phyloP scores from a whole-genome alignment of 2,113 vertebrate genomes.

The Pyrgilauda ruficollis region DNA sequence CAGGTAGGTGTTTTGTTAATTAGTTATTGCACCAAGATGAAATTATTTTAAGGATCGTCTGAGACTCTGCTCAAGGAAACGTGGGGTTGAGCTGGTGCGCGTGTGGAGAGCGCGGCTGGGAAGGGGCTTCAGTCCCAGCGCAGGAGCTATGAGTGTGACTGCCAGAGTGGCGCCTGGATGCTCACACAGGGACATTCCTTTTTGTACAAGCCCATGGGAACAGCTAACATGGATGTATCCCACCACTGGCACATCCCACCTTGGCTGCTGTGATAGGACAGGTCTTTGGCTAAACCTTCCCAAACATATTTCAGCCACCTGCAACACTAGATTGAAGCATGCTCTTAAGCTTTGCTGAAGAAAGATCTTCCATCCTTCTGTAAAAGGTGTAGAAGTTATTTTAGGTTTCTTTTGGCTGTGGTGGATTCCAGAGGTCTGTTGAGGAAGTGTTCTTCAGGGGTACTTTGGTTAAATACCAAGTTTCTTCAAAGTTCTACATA shows the following conservation, averaged over 20 bases:
- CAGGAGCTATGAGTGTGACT: accelerated
- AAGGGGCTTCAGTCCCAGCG: neutral
- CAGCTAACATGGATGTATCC: neutral
- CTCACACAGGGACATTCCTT: neutral
- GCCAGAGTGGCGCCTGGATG: neutral
- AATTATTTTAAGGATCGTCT: neutral
- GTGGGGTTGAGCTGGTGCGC: no score
- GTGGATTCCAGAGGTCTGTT: neutral
- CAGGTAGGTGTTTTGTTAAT: neutral
- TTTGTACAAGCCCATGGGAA: neutral
- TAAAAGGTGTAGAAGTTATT: neutral
- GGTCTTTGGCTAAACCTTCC: neutral
- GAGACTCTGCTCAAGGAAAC: neutral
- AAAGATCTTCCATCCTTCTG: neutral
- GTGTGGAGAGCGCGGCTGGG: no score
- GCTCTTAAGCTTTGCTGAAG: neutral
- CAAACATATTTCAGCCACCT: neutral
- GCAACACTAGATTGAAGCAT: neutral
- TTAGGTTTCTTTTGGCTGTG: neutral
- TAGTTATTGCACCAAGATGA: neutral
- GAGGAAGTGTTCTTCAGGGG: neutral
- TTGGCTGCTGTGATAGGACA: neutral
- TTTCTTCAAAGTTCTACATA: neutral
- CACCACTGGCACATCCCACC: neutral
- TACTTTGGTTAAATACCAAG: neutral